Base-by-base conservation (phyloP, 2,888 invertebrate genomes). In the Melipona bicolor region DNA sequence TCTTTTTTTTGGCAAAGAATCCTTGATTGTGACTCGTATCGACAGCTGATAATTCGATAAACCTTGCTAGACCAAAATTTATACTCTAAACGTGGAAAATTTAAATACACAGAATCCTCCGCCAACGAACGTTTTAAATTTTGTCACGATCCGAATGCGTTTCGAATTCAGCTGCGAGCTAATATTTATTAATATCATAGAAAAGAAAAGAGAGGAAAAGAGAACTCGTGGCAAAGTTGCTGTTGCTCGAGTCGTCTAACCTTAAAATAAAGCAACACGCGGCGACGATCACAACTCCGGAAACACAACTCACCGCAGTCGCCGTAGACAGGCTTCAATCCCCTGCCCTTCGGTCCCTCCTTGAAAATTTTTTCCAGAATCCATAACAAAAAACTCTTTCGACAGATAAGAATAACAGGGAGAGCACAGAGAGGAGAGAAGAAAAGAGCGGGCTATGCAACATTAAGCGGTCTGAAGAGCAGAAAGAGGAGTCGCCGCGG, bases 11-110 rank as follows among this genome's bases (percentile, higher is more conserved):
- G 32, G 11, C 70, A n/a, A 32, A 19, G 3, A 32, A 62, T 5
- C 3, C 27, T 3, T 32, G 32, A 32, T 4, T 32, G 19, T 11
- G 6, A 32, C 65, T 32, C 32, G 24, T 65, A 32, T 19, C 65
- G 54, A 65, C 74, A 65, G 74, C 64, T 74, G 65, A 74, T 74
- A 74, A 74, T 74, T 74, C 64, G 19, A 74, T 65, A 74, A 74
- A 74, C 65, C 65, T 74, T 52, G 64, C 21, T 15, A 36, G 52
- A 32, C 19, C 64, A 54, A 65, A 74, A 21, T 52, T 74, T 27
- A 24, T 24, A 27, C 1, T 27, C 27, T 1, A 1, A 27, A 27
- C 21, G 15, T 17, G 1, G 72, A 59, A 24, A 32, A 49, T 19
- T 32, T 32, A 32, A 32, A 4, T 32, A 3, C 32, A 32, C 32